A percentile compares a stretch with the other conserved stretches of the same genome.
Evolutionary conservation across 2,797 vertebrate genomes (phyloP).

Genomic region (Falco naumanni): DNA sequence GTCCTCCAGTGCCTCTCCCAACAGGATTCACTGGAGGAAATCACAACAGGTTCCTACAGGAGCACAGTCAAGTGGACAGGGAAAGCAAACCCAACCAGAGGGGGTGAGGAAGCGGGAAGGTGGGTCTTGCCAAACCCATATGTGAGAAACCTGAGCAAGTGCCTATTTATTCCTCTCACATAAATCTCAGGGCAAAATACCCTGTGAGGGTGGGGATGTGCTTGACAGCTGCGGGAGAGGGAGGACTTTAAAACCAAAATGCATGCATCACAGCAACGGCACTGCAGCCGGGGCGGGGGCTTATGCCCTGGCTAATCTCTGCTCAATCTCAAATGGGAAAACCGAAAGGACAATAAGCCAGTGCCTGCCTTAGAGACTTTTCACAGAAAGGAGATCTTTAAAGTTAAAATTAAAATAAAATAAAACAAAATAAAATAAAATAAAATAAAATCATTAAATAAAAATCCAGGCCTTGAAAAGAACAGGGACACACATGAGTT

Average conservation of each 20-base stretch:
- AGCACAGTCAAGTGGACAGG: not conserved
- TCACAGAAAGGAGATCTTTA: not conserved
- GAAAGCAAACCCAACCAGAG: not conserved
- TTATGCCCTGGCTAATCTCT: not conserved
- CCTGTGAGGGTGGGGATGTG: not conserved
- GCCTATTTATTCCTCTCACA: not conserved
- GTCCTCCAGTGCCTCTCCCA: not conserved
- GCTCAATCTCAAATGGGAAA: not conserved
- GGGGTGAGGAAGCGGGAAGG: not conserved
- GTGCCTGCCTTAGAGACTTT: not conserved
- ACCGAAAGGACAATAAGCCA: not conserved
- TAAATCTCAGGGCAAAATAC: not conserved
- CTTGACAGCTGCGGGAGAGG: not conserved
- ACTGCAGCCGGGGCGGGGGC: not conserved
- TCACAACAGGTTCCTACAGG: not conserved
- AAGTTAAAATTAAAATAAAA: not conserved
- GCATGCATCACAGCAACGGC: conserved; percentile 1
- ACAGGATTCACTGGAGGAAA: not conserved
- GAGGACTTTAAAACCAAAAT: not conserved
- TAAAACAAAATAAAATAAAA: no score
- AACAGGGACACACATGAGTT: not conserved
- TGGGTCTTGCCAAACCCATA: not conserved
- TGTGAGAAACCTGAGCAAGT: not conserved
- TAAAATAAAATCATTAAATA: no score
- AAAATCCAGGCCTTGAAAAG: not conserved